phyloP scores from a whole-genome alignment of 2,888 invertebrate species.

The Cantharis lateralis region DNA sequence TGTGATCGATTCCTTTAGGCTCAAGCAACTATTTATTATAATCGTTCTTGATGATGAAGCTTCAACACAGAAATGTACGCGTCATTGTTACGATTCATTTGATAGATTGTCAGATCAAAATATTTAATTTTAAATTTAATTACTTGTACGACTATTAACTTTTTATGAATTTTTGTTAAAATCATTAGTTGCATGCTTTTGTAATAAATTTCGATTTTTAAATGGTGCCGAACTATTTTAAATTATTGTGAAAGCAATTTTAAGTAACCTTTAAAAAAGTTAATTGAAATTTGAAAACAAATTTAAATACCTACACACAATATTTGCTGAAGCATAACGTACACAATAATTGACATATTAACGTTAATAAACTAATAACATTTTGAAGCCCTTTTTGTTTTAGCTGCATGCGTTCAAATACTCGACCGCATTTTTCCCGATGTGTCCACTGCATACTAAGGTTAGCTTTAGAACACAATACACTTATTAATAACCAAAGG shows the following conservation, averaged over 20 bases:
- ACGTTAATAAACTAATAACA: not conserved
- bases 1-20: conserved; percentile 10
- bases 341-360: not conserved
- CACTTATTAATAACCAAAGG: not conserved
- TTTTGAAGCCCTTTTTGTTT: not conserved
- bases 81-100: conserved; percentile 14
- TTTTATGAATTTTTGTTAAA: not conserved
- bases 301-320: not conserved
- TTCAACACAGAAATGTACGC: conserved; percentile 1
- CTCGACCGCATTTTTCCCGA: not conserved
- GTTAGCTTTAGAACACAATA: not conserved
- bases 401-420: not conserved
- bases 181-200: not conserved
- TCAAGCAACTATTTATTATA: conserved; percentile 17
- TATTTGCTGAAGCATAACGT: not conserved
- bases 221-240: not conserved
- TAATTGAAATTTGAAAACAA: not conserved
- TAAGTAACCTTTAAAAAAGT: not conserved
- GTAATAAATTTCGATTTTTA: not conserved
- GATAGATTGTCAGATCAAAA: conserved; percentile 7
- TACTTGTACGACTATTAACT: conserved; percentile 6
- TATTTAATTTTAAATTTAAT: conserved; percentile 11
- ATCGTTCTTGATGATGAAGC: conserved; percentile 8
- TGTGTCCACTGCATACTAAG: not conserved
- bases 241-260: not conserved